Conservation (phyloP, 2,113 vertebrate genomes). For the Pantherophis guttatus region DNA sequence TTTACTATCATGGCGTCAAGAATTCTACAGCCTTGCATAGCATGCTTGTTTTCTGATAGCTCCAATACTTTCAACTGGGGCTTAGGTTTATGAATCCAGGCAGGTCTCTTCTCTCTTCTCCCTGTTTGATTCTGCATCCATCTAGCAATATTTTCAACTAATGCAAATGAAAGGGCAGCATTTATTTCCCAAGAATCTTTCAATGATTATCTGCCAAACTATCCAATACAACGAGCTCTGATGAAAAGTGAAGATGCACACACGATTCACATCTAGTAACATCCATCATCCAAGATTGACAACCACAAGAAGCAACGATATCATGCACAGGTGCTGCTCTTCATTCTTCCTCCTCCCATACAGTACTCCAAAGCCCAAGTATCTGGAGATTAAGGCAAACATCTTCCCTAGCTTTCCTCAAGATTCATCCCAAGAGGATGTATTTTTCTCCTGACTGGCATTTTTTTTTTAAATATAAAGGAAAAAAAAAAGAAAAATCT, state of each 20-base stretch:
- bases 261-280: background rate
- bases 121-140: background rate
- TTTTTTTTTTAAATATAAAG: background rate
- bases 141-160: background rate
- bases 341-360: background rate
- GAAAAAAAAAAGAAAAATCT: background rate
- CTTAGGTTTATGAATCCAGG: background rate
- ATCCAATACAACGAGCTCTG: background rate
- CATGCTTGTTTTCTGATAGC: background rate
- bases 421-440: background rate
- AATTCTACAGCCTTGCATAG: background rate
- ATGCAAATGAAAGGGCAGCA: slow-evolving; percentile 2
- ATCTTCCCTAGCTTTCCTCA: background rate
- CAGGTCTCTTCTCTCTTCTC: background rate
- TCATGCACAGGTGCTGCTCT: background rate
- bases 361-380: background rate
- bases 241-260: slow-evolving; percentile 4
- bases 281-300: slow-evolving; percentile 1
- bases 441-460: background rate
- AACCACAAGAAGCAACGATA: background rate
- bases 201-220: slow-evolving; percentile 21
- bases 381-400: background rate
- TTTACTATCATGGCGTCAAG: background rate
- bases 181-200: slow-evolving; percentile 4
- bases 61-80: background rate